phyloP scores from a whole-genome alignment of 2,113 vertebrate genomes.

The Laterallus jamaicensis region DNA sequence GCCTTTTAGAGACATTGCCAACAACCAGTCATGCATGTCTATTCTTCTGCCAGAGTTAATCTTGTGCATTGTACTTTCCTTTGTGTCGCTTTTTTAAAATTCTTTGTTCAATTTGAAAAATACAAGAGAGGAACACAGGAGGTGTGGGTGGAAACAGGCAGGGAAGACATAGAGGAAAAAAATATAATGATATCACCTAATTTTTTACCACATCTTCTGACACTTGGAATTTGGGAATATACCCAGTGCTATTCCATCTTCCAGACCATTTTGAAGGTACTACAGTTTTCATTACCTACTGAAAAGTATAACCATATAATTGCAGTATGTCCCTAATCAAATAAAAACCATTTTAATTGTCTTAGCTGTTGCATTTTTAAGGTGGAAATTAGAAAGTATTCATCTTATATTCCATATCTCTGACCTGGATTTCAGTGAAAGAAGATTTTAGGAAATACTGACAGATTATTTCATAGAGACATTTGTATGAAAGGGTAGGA shows the following conservation, averaged over 20 bases:
- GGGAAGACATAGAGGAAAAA: background rate
- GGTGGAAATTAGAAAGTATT: background rate
- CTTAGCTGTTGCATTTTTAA: background rate
- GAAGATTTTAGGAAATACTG: background rate
- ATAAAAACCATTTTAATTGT: background rate
- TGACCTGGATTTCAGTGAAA: background rate
- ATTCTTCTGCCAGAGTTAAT: constrained; percentile 31
- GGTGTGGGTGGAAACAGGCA: background rate
- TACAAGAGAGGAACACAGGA: background rate
- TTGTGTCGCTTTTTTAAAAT: background rate
- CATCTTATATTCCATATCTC: background rate
- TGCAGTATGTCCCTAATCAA: background rate
- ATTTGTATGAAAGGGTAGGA: background rate
- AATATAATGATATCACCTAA: background rate
- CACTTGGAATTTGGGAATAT: background rate
- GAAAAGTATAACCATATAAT: background rate
- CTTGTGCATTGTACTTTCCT: background rate
- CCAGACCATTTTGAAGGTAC: background rate
- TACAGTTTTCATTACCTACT: background rate
- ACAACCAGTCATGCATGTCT: constrained; percentile 8
- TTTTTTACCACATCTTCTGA: background rate
- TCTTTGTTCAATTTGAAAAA: constrained; percentile 6
- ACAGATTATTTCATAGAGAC: background rate
- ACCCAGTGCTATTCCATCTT: background rate
- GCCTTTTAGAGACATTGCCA: constrained; percentile 16